Percentiles rank a stretch among this genome's conserved stretches.
Conservation (phyloP, 2,888 invertebrate species). For the Ganaspis brasiliensis region DNA sequence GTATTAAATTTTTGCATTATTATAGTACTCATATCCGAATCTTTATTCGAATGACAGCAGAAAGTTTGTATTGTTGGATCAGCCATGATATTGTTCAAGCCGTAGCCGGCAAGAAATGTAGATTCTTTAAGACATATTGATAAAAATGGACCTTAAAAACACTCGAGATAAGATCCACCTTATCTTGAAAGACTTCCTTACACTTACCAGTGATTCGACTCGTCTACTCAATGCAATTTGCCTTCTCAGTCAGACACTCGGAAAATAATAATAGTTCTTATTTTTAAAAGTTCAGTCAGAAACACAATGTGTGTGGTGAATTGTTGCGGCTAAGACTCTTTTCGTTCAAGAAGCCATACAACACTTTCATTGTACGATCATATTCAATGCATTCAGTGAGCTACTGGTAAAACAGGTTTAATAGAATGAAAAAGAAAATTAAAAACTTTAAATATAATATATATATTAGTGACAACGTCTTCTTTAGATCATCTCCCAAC, state of each 20-base stretch:
- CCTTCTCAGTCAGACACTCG: neutral
- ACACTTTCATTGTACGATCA: conserved; percentile 14
- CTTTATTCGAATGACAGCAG: conserved; percentile 88
- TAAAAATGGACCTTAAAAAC: conserved; percentile 36
- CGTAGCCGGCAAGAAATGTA: conserved; percentile 28
- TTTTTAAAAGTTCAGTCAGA: neutral
- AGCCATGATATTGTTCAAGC: conserved; percentile 82
- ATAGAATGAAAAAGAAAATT: too few species aligned
- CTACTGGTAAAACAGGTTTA: conserved; percentile 41
- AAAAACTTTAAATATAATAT: neutral
- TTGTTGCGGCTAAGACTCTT: conserved; percentile 7
- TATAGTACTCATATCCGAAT: conserved; percentile 84
- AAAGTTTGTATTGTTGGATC: conserved; percentile 93
- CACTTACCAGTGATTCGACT: conserved; percentile 1
- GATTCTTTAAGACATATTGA: conserved; percentile 29
- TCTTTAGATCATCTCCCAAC: neutral
- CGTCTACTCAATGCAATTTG: neutral
- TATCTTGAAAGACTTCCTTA: conserved; percentile 30
- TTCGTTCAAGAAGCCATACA: conserved; percentile 28
- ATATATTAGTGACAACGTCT: neutral
- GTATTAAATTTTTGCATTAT: conserved; percentile 89
- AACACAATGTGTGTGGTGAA: neutral
- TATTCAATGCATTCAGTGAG: conserved; percentile 8
- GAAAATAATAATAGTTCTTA: neutral
- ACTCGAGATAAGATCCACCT: conserved; percentile 32